Evolutionary conservation across 2,113 vertebrate species (phyloP).

Genomic region (Deroptyus accipitrinus): DNA sequence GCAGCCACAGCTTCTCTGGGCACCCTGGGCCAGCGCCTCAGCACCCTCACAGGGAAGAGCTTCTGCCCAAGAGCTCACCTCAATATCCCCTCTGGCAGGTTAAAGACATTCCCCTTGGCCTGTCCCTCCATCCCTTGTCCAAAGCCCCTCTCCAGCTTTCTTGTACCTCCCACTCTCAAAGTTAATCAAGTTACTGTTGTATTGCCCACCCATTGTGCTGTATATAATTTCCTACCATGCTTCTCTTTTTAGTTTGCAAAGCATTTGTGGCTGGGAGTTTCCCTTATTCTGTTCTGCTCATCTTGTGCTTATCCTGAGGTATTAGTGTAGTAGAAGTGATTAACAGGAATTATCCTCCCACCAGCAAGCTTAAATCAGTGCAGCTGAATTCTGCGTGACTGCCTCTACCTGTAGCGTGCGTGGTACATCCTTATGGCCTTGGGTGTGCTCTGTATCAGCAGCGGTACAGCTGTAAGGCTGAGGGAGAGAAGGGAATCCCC

Average conservation of each 20-base stretch:
- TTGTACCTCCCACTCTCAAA: neutral
- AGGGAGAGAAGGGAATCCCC: neutral
- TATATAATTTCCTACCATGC: neutral
- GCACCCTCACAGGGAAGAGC: too few relatives aligned
- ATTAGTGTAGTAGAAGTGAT: neutral
- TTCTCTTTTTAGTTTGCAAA: neutral
- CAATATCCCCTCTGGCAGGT: neutral
- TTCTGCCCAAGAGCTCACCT: too few relatives aligned
- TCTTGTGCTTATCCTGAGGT: neutral
- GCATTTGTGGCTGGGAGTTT: neutral
- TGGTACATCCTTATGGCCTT: neutral
- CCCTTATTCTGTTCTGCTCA: neutral
- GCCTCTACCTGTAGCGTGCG: neutral
- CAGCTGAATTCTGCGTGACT: neutral
- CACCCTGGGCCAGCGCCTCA: too few relatives aligned
- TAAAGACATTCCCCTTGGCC: neutral
- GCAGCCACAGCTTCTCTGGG: too few relatives aligned
- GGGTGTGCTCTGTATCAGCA: neutral
- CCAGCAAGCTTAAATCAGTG: neutral
- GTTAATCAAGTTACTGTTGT: neutral
- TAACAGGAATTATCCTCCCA: neutral
- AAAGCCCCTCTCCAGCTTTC: rapidly evolving
- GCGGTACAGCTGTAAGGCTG: neutral
- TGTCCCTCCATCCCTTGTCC: neutral
- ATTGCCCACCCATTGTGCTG: neutral